phyloP scores from a whole-genome alignment of 2,888 invertebrate species.

The Meiosimyza platycephala region DNA sequence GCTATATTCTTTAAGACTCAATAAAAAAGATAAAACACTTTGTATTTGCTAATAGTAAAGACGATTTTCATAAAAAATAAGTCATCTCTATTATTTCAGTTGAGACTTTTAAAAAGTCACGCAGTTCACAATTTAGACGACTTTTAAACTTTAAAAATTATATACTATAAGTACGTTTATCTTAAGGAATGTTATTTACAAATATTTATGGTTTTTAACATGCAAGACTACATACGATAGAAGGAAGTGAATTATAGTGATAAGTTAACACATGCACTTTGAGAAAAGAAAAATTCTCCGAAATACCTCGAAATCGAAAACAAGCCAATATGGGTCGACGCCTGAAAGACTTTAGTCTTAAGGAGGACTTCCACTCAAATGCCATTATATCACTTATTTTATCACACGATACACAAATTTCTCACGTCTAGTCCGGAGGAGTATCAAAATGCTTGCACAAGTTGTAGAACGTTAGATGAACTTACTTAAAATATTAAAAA shows the following conservation, averaged over 20 bases:
- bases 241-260: not conserved
- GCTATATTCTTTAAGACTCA: too few relatives aligned
- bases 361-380: slow-evolving; percentile 43
- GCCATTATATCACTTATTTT: slow-evolving; percentile 38
- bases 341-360: slow-evolving; percentile 28
- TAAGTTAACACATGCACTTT: not conserved
- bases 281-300: not conserved
- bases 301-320: slow-evolving; percentile 48
- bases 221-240: too few relatives aligned
- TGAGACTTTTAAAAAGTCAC: too few relatives aligned
- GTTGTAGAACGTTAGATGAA: slow-evolving; percentile 28
- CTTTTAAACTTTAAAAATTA: not conserved
- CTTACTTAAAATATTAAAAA: slow-evolving; percentile 60
- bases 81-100: too few relatives aligned
- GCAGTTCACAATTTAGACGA: too few relatives aligned
- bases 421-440: not conserved
- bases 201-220: too few relatives aligned
- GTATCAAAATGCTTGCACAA: not conserved
- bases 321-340: slow-evolving; percentile 45
- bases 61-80: too few relatives aligned
- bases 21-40: too few relatives aligned
- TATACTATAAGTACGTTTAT: not conserved
- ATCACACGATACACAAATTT: not conserved
- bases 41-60: too few relatives aligned
- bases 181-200: not conserved